Conservation (phyloP, 2,797 vertebrate genomes). For the Rhodeus uyekii region DNA sequence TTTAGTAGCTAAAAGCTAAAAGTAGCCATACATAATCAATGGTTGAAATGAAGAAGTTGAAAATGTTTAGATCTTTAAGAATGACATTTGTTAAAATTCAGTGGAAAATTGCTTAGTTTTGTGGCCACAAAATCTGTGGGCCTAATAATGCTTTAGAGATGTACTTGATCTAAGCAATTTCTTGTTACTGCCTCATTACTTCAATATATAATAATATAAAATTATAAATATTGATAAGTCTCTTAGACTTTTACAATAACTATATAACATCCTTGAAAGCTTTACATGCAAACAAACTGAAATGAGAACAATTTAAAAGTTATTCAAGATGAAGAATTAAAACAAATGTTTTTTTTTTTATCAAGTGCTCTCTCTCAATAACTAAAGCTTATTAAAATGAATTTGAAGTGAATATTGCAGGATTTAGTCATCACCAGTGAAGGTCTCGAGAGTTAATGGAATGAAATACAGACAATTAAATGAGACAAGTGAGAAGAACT, state of each 20-base stretch:
- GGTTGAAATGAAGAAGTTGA: background rate
- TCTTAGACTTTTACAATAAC: background rate
- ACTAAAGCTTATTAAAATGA: conserved; percentile 3
- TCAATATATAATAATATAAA: background rate
- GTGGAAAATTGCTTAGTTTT: background rate
- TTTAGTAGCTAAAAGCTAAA: background rate
- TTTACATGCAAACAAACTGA: background rate
- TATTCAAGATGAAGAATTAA: background rate
- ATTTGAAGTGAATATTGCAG: conserved; percentile 2
- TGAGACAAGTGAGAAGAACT: conserved; percentile 14
- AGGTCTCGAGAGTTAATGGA: conserved; percentile 21
- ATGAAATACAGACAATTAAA: conserved; percentile 18
- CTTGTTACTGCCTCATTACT: background rate
- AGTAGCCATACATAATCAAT: background rate
- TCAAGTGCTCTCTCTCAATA: conserved; percentile 6
- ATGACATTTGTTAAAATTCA: background rate
- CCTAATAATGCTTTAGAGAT: background rate
- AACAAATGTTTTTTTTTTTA: background rate
- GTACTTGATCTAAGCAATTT: background rate
- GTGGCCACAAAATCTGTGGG: background rate
- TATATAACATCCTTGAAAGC: conserved; percentile 13
- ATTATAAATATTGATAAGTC: conserved; percentile 8
- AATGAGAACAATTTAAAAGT: background rate
- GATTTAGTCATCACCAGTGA: conserved; percentile 23
- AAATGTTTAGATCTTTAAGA: background rate